phyloP scores from a whole-genome alignment of 2,888 invertebrate species.

The Drosophila colorata region DNA sequence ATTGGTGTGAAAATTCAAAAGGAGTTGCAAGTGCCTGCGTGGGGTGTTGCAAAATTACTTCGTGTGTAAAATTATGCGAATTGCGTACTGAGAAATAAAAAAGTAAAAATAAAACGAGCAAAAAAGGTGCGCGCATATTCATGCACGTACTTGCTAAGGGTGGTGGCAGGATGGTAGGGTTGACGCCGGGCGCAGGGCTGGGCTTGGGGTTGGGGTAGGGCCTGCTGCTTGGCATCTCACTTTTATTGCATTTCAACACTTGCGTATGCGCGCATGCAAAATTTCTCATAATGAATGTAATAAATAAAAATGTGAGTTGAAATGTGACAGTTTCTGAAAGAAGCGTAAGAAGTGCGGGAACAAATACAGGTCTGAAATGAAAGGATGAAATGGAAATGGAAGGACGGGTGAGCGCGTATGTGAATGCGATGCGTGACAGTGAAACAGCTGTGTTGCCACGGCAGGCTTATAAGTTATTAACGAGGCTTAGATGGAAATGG shows the following conservation, averaged over 20 bases:
- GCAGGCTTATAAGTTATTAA: slow-evolving; percentile 66
- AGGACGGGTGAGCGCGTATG: slow-evolving; percentile 10
- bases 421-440: slow-evolving; percentile 40
- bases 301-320: slow-evolving; percentile 79
- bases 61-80: slow-evolving; percentile 82
- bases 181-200: slow-evolving; percentile 15
- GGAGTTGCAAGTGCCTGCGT: slow-evolving; percentile 75
- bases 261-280: slow-evolving; percentile 78
- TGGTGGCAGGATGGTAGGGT: slow-evolving; percentile 11
- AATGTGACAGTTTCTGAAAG: slow-evolving; percentile 78
- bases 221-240: slow-evolving; percentile 75
- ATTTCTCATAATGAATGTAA: slow-evolving; percentile 82
- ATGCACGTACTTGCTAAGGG: slow-evolving; percentile 59
- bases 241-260: slow-evolving; percentile 81
- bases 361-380: slow-evolving; percentile 6
- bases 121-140: slow-evolving; percentile 79
- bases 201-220: slow-evolving; percentile 3
- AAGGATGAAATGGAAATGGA: slow-evolving; percentile 19
- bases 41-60: slow-evolving; percentile 81
- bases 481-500: slow-evolving; percentile 27
- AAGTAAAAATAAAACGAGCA: slow-evolving; percentile 29
- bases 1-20: slow-evolving; percentile 84
- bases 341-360: slow-evolving; percentile 8
- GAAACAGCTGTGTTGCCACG: slow-evolving; percentile 36
- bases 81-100: slow-evolving; percentile 67